Evolutionary conservation across 1,140 invertebrate genomes (phyloP).

Genomic region (Probaryconus sp.): DNA sequence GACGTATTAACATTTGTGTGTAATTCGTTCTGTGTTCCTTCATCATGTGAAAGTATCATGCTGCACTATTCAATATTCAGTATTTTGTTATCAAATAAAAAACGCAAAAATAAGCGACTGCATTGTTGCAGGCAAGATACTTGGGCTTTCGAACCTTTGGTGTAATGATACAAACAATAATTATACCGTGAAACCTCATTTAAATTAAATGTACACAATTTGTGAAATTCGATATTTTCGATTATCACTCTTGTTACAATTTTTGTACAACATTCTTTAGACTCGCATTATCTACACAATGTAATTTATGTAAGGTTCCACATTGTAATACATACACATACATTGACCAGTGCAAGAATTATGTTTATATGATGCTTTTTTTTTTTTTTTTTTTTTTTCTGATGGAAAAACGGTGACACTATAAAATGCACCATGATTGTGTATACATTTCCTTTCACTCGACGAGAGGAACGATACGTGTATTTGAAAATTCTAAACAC

Average conservation of each 20-base stretch:
- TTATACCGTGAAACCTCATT: constrained; percentile 31
- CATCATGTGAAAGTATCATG: constrained; percentile 9
- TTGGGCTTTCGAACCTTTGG: constrained; percentile 35
- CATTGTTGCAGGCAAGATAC: constrained; percentile 28
- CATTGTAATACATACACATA: constrained; percentile 17
- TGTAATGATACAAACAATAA: constrained; percentile 22
- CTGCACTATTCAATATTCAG: not conserved
- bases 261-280: too few species aligned
- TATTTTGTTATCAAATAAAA: too few species aligned
- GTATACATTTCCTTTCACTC: constrained; percentile 17
- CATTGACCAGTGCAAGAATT: constrained; percentile 23
- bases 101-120: too few species aligned
- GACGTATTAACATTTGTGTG: too few species aligned
- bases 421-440: constrained; percentile 18
- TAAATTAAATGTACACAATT: constrained; percentile 18
- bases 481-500: constrained; percentile 24
- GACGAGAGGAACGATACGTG: constrained; percentile 11
- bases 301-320: constrained; percentile 24
- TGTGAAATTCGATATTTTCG: too few species aligned
- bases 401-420: constrained; percentile 10
- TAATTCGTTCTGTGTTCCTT: constrained; percentile 13
- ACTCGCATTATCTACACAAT: not conserved
- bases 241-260: too few species aligned
- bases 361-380: too few species aligned
- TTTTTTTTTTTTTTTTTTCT: constrained; percentile 1